phyloP scores from a whole-genome alignment of 2,113 vertebrate genomes.

The Rostratula benghalensis region DNA sequence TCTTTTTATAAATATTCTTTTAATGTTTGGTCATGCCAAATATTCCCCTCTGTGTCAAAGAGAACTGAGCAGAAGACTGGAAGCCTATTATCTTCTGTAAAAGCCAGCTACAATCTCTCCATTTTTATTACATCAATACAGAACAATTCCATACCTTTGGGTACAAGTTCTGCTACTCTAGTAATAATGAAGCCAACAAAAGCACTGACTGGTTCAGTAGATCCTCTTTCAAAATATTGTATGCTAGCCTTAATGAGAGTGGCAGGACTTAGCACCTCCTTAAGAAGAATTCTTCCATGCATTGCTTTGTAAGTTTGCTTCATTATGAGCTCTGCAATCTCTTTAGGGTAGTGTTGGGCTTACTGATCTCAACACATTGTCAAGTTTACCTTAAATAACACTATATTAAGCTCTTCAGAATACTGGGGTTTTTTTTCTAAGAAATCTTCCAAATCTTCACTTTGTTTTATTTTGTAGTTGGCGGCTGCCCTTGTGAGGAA shows the following conservation, averaged over 20 bases:
- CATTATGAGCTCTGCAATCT: not conserved
- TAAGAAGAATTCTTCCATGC: not conserved
- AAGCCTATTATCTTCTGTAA: not conserved
- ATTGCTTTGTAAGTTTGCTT: not conserved
- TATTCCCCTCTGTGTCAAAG: constrained; percentile 8
- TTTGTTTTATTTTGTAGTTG: not conserved
- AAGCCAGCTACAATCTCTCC: not conserved
- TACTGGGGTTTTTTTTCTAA: not conserved
- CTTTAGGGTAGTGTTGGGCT: not conserved
- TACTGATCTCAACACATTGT: not conserved
- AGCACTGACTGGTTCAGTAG: not conserved
- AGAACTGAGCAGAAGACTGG: not conserved
- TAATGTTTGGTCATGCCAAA: constrained; percentile 8
- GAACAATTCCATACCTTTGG: not conserved
- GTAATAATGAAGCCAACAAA: not conserved
- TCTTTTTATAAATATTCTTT: not conserved
- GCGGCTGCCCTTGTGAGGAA: not conserved
- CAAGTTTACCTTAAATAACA: not conserved
- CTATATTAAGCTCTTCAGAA: not conserved
- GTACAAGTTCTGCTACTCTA: not conserved
- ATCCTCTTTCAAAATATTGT: not conserved
- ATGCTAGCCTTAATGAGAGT: not conserved
- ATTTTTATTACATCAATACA: not conserved
- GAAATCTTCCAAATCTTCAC: not conserved
- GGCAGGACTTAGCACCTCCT: not conserved